Evolutionary conservation across 2,113 vertebrate genomes (phyloP).

Genomic region (Ginglymostoma cirratum): DNA sequence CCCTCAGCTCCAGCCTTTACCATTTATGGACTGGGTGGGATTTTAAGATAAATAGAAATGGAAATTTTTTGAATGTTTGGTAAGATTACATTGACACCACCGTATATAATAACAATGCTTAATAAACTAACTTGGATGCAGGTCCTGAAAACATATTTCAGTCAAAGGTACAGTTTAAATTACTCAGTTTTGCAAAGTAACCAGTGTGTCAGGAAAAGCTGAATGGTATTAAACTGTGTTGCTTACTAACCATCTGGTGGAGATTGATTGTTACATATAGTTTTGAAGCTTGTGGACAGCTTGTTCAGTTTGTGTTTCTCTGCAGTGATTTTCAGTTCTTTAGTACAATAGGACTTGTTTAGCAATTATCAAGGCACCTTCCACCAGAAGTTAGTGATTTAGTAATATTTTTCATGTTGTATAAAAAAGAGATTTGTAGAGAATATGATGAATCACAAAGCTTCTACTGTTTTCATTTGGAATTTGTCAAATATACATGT

Average conservation of each 20-base stretch:
- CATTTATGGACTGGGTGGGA: neutral
- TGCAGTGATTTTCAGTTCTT: neutral
- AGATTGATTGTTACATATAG: neutral
- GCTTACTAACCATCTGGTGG: neutral
- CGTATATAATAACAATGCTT: neutral
- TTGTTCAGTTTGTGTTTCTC: neutral
- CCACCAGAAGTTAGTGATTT: neutral
- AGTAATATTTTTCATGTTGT: neutral
- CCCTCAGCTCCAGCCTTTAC: too few species aligned
- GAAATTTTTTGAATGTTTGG: neutral
- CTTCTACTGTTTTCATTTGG: neutral
- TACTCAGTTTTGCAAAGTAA: neutral
- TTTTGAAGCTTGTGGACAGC: neutral
- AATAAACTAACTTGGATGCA: neutral
- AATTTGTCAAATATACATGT: neutral
- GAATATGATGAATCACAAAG: neutral
- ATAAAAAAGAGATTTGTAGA: neutral
- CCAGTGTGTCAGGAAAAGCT: neutral
- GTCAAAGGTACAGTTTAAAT: neutral
- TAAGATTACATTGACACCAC: neutral
- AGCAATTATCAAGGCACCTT: neutral
- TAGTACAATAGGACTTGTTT: neutral
- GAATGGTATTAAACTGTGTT: neutral
- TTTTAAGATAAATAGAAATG: neutral
- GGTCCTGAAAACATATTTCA: neutral